A percentile compares a stretch with the other conserved stretches of the same genome.
Evolutionary conservation across 2,797 vertebrate species (phyloP).

Genomic region (Enteromius viviparus): DNA sequence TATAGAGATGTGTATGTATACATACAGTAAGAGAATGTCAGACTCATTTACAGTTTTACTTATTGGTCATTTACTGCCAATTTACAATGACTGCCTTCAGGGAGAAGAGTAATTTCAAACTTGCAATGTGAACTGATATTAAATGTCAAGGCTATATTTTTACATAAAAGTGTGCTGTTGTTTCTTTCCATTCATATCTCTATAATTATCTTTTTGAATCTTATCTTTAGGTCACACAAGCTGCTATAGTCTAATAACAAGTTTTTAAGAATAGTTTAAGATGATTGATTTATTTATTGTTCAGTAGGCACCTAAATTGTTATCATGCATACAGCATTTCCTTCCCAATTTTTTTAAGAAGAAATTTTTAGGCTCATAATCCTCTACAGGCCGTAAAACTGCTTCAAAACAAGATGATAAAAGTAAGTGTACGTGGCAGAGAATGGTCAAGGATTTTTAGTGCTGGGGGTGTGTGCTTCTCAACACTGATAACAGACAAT

Average conservation of each 20-base stretch:
- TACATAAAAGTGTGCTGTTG: conserved; percentile 66
- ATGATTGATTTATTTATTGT: not conserved
- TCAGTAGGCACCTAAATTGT: not conserved
- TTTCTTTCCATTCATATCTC: conserved; percentile 47
- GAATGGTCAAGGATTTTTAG: conserved; percentile 68
- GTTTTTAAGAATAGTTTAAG: not conserved
- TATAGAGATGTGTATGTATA: conserved; percentile 30
- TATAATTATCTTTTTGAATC: not conserved
- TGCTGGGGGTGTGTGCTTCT: conserved; percentile 60
- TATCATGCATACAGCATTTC: not conserved
- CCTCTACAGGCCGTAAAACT: conserved; percentile 56
- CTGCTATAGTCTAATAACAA: too few species aligned
- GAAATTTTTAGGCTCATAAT: conserved; percentile 39
- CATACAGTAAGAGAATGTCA: conserved; percentile 20
- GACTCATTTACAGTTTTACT: conserved; percentile 23
- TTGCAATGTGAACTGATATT: conserved; percentile 80
- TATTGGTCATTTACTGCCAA: conserved; percentile 26
- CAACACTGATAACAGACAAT: conserved; percentile 74
- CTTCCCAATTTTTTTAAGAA: not conserved
- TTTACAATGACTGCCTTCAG: conserved; percentile 71
- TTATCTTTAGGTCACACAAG: not conserved
- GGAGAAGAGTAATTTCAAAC: conserved; percentile 68
- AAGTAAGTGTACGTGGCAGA: conserved; percentile 75
- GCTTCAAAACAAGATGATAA: conserved; percentile 58
- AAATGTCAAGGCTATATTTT: conserved; percentile 81